Evolutionary conservation across 2,113 vertebrate genomes (phyloP).

Genomic region (Malaclemys terrapin): DNA sequence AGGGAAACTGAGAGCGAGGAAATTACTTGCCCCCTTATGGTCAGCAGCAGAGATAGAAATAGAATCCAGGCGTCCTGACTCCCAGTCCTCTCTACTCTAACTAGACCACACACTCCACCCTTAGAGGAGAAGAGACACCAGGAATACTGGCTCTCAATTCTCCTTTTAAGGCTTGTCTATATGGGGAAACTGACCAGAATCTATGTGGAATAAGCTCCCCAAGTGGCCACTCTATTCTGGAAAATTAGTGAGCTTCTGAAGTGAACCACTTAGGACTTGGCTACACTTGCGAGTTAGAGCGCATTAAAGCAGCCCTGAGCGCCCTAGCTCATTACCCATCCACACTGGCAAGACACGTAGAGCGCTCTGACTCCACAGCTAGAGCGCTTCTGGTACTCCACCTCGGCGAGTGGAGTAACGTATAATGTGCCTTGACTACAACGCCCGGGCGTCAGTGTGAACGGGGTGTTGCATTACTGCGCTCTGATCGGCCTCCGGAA

Average conservation of each 20-base stretch:
- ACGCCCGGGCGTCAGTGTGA: too few species aligned
- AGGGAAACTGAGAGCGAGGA: background rate
- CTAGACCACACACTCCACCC: background rate
- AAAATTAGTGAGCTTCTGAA: background rate
- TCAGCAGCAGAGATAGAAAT: background rate
- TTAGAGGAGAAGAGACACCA: background rate
- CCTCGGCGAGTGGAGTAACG: too few species aligned
- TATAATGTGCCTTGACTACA: too few species aligned
- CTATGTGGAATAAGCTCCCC: background rate
- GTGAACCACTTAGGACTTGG: background rate
- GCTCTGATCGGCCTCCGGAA: too few species aligned
- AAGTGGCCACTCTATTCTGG: background rate
- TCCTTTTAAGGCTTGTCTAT: background rate
- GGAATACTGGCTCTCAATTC: background rate
- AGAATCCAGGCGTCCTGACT: background rate
- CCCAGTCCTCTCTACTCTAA: background rate
- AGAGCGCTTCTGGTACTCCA: too few species aligned
- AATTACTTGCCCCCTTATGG: background rate
- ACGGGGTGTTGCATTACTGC: too few species aligned
- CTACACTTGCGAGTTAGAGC: too few species aligned
- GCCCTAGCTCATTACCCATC: too few species aligned
- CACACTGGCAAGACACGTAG: too few species aligned
- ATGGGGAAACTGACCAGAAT: background rate
- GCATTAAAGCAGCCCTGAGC: too few species aligned
- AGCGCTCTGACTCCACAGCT: too few species aligned